Evolutionary conservation across 2,797 vertebrate species (phyloP), one percentile per base, ranked within the genome.

Genomic region (Vireo griseus): DNA sequence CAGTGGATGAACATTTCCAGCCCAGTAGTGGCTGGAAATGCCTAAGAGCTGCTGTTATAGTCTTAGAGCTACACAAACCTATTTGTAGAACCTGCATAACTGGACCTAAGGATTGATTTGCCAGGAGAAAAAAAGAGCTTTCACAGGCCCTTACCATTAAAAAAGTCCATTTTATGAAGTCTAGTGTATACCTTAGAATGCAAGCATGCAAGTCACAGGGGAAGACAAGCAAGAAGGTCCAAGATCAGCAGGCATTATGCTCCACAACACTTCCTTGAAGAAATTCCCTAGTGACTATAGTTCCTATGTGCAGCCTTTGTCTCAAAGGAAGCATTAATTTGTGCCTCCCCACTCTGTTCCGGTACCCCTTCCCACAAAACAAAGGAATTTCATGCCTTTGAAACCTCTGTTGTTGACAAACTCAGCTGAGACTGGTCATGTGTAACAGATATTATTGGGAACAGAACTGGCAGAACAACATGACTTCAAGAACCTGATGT

Each of bases 301-400:
- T 0, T 79, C 62, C 67, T 67, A 9, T 2, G 2, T 20, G 68
- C 37, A 86, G 79, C 57, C 65, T 92, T 88, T 91, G 67, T 83
- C 62, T 87, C 65, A 73, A 45, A 8, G 9, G 26, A 4, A 67
- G 21, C 24, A 25, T 67, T 92, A 90, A 95, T 76, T 82, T 91
- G 90, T 40, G 75, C 33, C 25, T 74, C 45, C 44, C 57, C 51
- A 29, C 22, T 44, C 90, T 91, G 75, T 40, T 83, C 50, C 80
- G 65, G 44, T 55, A 83, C 44, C 37, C 26, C n/a, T 67, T 86
- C 40, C 63, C 68, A 74, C 0, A 2, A 91, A 90, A 92, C 72
- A 96, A 96, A 91, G 39, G 45, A 51, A 76, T 80, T 85, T 82
- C 74, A 95, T 11, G 66, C 82, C 88, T 92, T 85, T 73, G 59